Conservation (phyloP, 2,113 vertebrate genomes). For the Nematolebias whitei region DNA sequence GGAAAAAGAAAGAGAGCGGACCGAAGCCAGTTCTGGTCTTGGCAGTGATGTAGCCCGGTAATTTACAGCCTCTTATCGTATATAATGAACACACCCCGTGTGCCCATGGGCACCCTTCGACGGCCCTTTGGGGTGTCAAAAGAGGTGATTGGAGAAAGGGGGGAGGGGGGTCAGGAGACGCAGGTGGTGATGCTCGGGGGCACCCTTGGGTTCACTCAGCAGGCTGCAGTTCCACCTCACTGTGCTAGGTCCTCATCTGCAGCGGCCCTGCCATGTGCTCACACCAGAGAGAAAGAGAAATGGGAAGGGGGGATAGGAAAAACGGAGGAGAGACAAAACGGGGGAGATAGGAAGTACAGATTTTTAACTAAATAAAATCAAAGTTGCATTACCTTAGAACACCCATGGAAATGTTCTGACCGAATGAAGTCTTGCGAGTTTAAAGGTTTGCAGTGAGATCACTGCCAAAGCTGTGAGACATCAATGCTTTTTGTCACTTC, state of each 20-base stretch:
- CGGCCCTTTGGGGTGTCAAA: constrained; percentile 55
- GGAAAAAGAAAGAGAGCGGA: constrained; percentile 31
- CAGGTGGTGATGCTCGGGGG: constrained; percentile 80
- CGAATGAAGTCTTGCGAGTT: constrained; percentile 59
- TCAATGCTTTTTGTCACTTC: no score
- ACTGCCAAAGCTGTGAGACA: no score
- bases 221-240: constrained; percentile 66
- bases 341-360: constrained; percentile 32
- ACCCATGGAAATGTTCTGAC: constrained; percentile 62
- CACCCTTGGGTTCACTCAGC: constrained; percentile 67
- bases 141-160: constrained; percentile 23
- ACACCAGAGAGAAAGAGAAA: constrained; percentile 32
- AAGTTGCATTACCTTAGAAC: constrained; percentile 65
- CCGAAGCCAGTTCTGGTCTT: constrained; percentile 60
- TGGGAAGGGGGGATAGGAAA: neutral
- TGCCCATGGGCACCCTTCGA: constrained; percentile 62
- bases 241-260: constrained; percentile 64
- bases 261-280: constrained; percentile 59
- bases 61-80: constrained; percentile 81
- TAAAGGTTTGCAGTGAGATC: no score
- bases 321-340: neutral
- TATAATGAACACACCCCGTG: constrained; percentile 77
- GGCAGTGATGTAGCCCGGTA: constrained; percentile 79
- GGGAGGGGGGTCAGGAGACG: constrained; percentile 55
- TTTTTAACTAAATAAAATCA: constrained; percentile 69